Base-by-base conservation (phyloP, 2,797 vertebrate genomes). In the Melanotaenia nigrans region DNA sequence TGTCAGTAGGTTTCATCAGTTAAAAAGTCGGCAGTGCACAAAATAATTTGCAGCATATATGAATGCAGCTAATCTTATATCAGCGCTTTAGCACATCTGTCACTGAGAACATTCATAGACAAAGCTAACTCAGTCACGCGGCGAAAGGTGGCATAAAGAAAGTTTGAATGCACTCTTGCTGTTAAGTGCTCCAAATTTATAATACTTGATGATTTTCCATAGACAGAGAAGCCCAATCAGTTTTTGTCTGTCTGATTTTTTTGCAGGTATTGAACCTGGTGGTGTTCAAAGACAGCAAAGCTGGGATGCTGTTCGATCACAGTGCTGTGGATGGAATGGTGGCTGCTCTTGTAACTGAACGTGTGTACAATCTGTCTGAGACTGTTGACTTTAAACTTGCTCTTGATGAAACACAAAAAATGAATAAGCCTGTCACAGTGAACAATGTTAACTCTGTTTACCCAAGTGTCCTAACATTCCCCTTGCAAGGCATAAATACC, bases 281-380 rank as follows among this genome's bases (percentile, higher is more conserved):
- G 83, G 92, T 95, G 68, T 93, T 94, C 76, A 91, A 92, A 75
- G 90, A 95, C 68, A 74, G 86, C 77, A 90, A 90, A n/a, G 92
- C 94, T 49, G 93, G 95, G 55, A 86, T 95, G 85, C 40, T 95
- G 84, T 94, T 94, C 78, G 94, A 96, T 79, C 94, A 95, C 87
- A 92, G 92, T 62, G 93, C 92, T 14, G 84, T 95, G 75, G 94
- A 95, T 77, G 94, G 94, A 65, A 95, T 95, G 95, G 92, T 95
- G 65, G 93, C 93, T 51, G 92, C 91, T 24, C 93, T 95, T 77
- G 80, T 96, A 42, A 89, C 92, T 60, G 87, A 92, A 77, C 72
- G 65, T 53, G 36, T 95, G 30, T 95, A 93, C 79, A 73, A 85
- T 65, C 72, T 95, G 55, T 95, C 95, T 8, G 94, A 95, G 70